Base-by-base conservation (phyloP, 2,113 vertebrate genomes). In the Laterallus jamaicensis region DNA sequence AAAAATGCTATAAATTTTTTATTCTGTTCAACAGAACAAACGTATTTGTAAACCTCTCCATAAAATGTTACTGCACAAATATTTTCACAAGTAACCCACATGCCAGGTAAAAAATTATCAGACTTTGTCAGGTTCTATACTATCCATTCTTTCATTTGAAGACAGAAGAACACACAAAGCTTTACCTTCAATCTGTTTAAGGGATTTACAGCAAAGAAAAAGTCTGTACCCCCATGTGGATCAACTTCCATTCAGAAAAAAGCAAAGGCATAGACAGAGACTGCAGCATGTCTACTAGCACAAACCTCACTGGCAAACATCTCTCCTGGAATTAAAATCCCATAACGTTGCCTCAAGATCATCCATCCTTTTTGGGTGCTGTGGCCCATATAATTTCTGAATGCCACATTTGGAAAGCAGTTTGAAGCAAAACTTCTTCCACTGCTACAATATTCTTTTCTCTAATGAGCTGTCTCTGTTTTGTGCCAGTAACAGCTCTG, bases 1-100 rank as follows among this genome's bases (percentile, higher is more conserved):
- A 96, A 96, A 94, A 96, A 95, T 90, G 86, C 15, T 94, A 91
- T 94, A 96, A 96, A 81, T 70, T 73, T 94, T 96, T 94, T 93
- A 93, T 94, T 96, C 71, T 73, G 12, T 83, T 95, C 75, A 91
- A 74, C 66, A 96, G 91, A 95, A 84, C 39, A 94, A 97, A 96
- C 87, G 95, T 32, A 94, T 75, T 90, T 95, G 91, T 94, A 94
- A 94, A 67, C 59, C n/a, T 83, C 58, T 39, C 55, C 64, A 42
- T 96, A 96, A 96, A 96, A 96, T 2, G 6, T 94, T 79, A 71
- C 59, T 70, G 17, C 71, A 86, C 70, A 96, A 97, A 95, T 97
- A 96, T 95, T 97, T 96, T 96, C 85, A 70, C 63, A 86, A 96
- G 87, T 81, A 89, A 70, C 58, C 24, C 58, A 32, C 25, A 91